Evolutionary conservation across 2,113 vertebrate genomes (phyloP).

Genomic region (Istiophorus platypterus): DNA sequence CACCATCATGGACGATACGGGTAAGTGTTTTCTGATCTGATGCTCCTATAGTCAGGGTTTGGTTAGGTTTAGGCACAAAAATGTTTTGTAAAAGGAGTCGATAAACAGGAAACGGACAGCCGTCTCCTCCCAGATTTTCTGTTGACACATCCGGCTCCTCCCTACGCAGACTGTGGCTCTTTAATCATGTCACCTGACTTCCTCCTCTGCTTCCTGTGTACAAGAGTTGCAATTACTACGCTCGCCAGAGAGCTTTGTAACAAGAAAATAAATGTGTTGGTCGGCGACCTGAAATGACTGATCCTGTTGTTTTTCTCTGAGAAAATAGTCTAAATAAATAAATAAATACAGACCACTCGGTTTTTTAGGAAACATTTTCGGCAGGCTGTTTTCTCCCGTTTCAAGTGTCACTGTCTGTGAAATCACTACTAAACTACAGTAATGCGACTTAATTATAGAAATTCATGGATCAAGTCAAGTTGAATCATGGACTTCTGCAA

Average conservation of each 20-base stretch:
- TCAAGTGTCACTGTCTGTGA: neutral
- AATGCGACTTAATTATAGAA: constrained; percentile 25
- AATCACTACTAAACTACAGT: constrained; percentile 15
- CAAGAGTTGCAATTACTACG: neutral
- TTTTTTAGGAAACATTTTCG: neutral
- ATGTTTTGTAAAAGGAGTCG: too few relatives aligned
- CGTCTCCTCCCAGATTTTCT: neutral
- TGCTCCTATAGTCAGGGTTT: too few relatives aligned
- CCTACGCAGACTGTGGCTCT: neutral
- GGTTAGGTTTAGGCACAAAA: too few relatives aligned
- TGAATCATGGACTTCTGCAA: constrained; percentile 33
- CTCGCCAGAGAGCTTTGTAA: neutral
- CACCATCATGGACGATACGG: neutral
- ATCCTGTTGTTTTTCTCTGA: neutral
- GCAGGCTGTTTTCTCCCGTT: neutral
- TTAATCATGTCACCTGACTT: neutral
- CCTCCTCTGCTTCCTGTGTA: neutral
- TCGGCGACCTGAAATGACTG: neutral
- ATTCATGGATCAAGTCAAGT: constrained; percentile 11
- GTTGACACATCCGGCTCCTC: neutral
- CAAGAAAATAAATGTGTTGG: too few relatives aligned
- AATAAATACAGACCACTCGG: neutral
- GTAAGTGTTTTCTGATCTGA: neutral
- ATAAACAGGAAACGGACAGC: neutral
- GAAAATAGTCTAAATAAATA: neutral